These are phyloP conservation scores for Sepioteuthis lessoniana DNA, from an alignment of 2,888 invertebrate genomes.

Conservation along the genomic window DNA sequence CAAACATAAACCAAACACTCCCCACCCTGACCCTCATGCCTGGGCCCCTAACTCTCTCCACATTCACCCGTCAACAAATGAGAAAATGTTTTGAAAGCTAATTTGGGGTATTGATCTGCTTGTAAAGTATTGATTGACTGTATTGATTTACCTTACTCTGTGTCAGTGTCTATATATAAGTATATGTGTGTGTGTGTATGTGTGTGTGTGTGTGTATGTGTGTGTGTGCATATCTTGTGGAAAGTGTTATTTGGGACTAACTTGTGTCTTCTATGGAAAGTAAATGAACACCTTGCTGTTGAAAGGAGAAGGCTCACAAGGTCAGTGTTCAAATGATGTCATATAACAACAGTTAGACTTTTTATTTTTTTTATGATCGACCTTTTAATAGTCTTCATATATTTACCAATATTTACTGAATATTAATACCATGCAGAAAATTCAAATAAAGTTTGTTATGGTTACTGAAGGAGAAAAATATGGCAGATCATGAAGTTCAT, in stretches of 20 bases:
- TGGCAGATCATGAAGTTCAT: no score
- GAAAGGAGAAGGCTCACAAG: neutral
- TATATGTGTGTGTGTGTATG: no score
- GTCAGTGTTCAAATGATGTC: neutral
- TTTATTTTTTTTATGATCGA: no score
- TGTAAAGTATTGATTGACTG: constrained; percentile 21
- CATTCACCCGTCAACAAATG: neutral
- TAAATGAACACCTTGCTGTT: neutral
- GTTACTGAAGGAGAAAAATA: no score
- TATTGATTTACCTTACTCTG: neutral
- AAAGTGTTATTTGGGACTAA: neutral
- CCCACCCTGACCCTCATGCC: neutral
- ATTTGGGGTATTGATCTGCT: constrained; percentile 33
- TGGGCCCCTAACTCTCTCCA: neutral
- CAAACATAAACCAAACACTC: neutral
- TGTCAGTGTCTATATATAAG: neutral
- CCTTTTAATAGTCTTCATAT: no score
- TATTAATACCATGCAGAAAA: no score
- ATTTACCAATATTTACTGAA: no score
- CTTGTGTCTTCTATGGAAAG: neutral
- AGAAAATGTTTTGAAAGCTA: constrained; percentile 23
- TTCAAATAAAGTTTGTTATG: no score
- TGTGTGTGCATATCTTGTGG: neutral
- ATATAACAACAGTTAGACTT: no score
- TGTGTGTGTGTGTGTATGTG: neutral